A percentile compares a stretch with the other conserved stretches of the same genome.
phyloP scores from a whole-genome alignment of 2,113 vertebrate genomes.

The Aphelocoma coerulescens region DNA sequence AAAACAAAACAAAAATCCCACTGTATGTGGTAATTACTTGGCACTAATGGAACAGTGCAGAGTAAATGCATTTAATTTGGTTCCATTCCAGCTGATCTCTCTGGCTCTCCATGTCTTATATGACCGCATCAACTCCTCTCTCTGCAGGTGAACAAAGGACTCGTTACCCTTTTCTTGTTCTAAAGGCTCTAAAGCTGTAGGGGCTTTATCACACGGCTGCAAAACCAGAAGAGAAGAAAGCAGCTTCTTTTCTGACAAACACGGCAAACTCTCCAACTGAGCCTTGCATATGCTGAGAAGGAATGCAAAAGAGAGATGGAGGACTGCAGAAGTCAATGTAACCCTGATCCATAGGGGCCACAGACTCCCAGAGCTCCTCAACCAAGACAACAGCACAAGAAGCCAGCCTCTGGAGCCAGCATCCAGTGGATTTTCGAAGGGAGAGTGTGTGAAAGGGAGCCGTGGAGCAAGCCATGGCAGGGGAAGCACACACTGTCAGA shows the following conservation, averaged over 20 bases:
- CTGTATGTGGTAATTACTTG: conserved; percentile 63
- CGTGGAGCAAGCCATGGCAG: background rate
- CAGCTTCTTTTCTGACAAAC: conserved; percentile 5
- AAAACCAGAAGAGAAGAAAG: conserved; percentile 27
- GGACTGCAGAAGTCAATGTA: background rate
- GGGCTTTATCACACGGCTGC: conserved; percentile 6
- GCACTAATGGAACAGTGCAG: conserved; percentile 58
- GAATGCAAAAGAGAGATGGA: background rate
- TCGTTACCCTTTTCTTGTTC: conserved; percentile 48
- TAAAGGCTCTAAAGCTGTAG: conserved; percentile 40
- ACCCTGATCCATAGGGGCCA: background rate
- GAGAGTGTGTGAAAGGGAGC: background rate
- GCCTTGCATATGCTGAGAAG: background rate
- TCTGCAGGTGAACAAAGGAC: conserved; percentile 56
- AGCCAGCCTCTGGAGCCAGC: background rate
- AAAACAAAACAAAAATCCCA: conserved; percentile 49
- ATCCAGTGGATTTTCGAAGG: background rate
- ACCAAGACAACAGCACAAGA: background rate
- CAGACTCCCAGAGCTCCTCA: background rate
- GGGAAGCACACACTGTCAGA: background rate
- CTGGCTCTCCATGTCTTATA: conserved; percentile 33
- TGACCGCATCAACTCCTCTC: background rate
- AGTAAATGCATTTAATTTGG: conserved; percentile 65
- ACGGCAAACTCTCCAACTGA: background rate
- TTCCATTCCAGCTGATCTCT: conserved; percentile 55